These are phyloP conservation scores for Wiebesia pumilae DNA, from an alignment of 1,140 invertebrate species.

Conservation along the genomic window DNA sequence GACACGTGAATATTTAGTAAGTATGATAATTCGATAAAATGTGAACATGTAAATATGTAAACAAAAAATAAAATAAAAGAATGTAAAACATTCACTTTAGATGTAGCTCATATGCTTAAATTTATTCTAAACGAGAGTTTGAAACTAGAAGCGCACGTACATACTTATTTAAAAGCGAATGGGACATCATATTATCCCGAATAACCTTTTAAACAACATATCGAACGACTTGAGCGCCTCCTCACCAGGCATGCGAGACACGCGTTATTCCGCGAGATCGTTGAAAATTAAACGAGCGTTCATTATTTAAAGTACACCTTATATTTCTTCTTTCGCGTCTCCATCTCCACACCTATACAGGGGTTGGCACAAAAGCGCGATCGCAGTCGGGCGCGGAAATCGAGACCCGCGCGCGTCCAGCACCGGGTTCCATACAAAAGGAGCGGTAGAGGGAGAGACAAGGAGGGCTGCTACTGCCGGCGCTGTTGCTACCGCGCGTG, in stretches of 20 bases:
- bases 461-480: slow-evolving; percentile 61
- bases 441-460: slow-evolving; percentile 25
- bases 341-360: background rate
- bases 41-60: too few relatives aligned
- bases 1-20: too few relatives aligned
- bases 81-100: too few relatives aligned
- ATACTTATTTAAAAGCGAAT: background rate
- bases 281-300: slow-evolving; percentile 29
- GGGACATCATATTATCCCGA: too few relatives aligned
- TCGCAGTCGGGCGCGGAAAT: too few relatives aligned
- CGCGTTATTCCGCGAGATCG: background rate
- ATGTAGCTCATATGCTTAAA: too few relatives aligned
- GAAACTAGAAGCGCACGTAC: too few relatives aligned
- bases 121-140: too few relatives aligned
- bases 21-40: too few relatives aligned
- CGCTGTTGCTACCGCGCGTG: slow-evolving; percentile 58
- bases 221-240: too few relatives aligned
- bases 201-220: background rate
- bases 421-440: background rate
- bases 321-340: background rate
- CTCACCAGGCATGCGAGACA: too few relatives aligned
- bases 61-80: too few relatives aligned
- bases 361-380: slow-evolving; percentile 25
- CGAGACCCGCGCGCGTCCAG: slow-evolving; percentile 25
- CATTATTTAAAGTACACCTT: slow-evolving; percentile 49